Conservation (phyloP, 2,113 vertebrate genomes). For the Hystrix brachyura region DNA sequence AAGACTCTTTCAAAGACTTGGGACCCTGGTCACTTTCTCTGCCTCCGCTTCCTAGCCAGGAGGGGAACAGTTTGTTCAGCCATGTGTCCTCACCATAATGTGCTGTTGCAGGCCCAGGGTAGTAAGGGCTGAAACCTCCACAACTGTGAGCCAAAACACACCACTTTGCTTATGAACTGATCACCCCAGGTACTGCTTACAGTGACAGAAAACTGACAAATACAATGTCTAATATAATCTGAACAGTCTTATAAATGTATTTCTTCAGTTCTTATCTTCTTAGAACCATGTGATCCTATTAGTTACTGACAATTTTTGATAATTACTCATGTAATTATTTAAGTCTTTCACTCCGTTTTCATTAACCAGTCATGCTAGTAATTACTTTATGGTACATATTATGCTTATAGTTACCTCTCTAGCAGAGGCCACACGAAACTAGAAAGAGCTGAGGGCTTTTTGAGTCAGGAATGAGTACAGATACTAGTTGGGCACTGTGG, state of each 20-base stretch:
- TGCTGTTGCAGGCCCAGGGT: too few species aligned
- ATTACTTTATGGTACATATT: not conserved
- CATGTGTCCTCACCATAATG: not conserved
- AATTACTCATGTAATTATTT: not conserved
- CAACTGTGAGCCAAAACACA: not conserved
- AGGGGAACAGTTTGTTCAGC: not conserved
- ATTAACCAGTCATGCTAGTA: not conserved
- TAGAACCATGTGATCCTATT: not conserved
- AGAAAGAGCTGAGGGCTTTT: not conserved
- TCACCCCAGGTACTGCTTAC: not conserved
- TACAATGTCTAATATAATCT: not conserved
- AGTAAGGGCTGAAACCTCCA: not conserved
- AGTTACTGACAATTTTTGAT: constrained; percentile 17
- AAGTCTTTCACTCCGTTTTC: constrained; percentile 20
- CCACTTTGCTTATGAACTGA: not conserved
- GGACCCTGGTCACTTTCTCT: not conserved
- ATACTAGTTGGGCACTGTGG: not conserved
- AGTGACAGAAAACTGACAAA: not conserved
- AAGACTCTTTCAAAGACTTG: not conserved
- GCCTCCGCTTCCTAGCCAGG: not conserved
- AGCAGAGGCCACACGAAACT: not conserved
- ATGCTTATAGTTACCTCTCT: not conserved
- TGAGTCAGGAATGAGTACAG: not conserved
- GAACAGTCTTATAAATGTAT: constrained; percentile 5
- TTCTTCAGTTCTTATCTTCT: not conserved